Evolutionary conservation across 2,888 invertebrate genomes (phyloP), one percentile per base, ranked within the genome.

Genomic region (Bugula neritina): DNA sequence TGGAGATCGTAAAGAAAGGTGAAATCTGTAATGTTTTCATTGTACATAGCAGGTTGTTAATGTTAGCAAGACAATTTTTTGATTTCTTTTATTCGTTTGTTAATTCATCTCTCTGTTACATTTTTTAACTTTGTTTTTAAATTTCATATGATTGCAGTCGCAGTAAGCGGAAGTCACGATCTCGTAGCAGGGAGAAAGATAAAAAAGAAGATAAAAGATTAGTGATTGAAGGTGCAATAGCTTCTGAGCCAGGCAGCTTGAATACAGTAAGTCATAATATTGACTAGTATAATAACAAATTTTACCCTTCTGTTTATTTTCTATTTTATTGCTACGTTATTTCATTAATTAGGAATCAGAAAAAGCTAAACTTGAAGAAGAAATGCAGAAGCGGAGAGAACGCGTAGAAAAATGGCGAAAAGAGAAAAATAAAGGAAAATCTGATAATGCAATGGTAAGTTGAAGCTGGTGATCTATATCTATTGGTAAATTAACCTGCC

Each of bases 381-480:
- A 97, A 86, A 97, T 97, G 96, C 93, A 93, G 80, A 95, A 94
- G 83, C 88, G 97, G 1, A 87, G 96, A 0, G 96, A 98, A 78
- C 89, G 97, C 71, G 96, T 98, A 75, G 97, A 98, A 84, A 89
- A 94, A 71, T 97, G 96, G 96, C 87, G 97, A 69, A 93, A 93
- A 0, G 95, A 97, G 78, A 88, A 95, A 21, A 94, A 94, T 83
- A 91, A 92, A 76, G 91, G 91, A 79, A 92, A 93, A 80, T 63
- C 63, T 29, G 31, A 63, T 31, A 63, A 63, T 29, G 17, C 23
- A 25, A 55, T 25, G 63, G 63, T 63, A 31, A 29, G 63, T 63
- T 13, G 10, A 5, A 63, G 43, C n/a, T n/a, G n/a, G n/a, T n/a
- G n/a, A n/a, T n/a, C n/a, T n/a, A n/a, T n/a, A n/a, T n/a, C n/a